These are phyloP conservation scores for Epirrhoe alternata DNA, from an alignment of 2,888 invertebrate species.

Conservation along the genomic window DNA sequence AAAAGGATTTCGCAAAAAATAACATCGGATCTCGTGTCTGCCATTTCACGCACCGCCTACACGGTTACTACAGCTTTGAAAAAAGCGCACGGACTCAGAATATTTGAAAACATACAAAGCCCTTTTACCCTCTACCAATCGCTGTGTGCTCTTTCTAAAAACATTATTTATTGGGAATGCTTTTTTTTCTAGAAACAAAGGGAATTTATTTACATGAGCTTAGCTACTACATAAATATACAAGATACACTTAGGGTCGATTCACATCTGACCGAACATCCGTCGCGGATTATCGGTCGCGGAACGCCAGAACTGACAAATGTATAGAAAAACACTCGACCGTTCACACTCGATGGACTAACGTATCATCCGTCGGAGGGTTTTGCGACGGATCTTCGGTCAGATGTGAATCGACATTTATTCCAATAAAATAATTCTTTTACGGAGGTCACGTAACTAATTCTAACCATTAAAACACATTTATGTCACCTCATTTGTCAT, in stretches of 20 bases:
- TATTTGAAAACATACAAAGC: not conserved
- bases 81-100: not conserved
- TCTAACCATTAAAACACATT: not conserved
- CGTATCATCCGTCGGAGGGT: too few relatives aligned
- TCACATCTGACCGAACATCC: too few relatives aligned
- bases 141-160: not conserved
- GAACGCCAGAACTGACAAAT: too few relatives aligned
- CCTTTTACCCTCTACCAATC: not conserved
- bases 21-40: not conserved
- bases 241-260: too few relatives aligned
- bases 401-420: too few relatives aligned
- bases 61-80: not conserved
- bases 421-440: too few relatives aligned
- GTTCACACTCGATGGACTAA: too few relatives aligned
- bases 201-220: not conserved
- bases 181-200: not conserved
- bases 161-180: not conserved
- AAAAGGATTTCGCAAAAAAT: not conserved
- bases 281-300: too few relatives aligned
- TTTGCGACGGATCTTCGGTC: too few relatives aligned
- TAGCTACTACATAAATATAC: too few relatives aligned
- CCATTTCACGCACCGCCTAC: not conserved
- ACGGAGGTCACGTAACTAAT: not conserved
- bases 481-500: not conserved
- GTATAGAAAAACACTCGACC: too few relatives aligned